Percentiles rank a stretch among this genome's conserved stretches.
phyloP scores from a whole-genome alignment of 2,888 invertebrate species.

The Melinaea marsaeus region DNA sequence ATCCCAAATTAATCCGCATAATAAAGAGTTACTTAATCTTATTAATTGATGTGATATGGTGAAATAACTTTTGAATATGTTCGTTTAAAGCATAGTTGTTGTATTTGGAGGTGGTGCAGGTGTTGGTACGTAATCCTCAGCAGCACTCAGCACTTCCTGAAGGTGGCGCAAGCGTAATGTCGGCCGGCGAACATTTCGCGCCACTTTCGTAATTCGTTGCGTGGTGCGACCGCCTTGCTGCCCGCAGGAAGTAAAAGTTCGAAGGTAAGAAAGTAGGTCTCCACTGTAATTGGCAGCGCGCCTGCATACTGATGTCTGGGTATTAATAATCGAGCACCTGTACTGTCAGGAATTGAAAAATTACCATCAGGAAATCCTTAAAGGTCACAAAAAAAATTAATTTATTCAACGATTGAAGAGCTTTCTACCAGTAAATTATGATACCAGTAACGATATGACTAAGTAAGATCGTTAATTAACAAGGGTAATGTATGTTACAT shows the following conservation, averaged over 20 bases:
- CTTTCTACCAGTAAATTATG: too few relatives aligned
- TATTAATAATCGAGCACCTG: constrained; percentile 63
- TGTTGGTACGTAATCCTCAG: constrained; percentile 70
- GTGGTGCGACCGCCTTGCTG: constrained; percentile 72
- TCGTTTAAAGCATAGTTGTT: neutral
- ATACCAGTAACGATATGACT: too few relatives aligned
- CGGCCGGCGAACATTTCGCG: constrained; percentile 78
- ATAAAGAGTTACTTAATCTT: too few relatives aligned
- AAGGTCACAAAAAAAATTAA: too few relatives aligned
- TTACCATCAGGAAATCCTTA: constrained; percentile 13
- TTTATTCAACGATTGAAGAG: too few relatives aligned
- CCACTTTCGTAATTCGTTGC: constrained; percentile 77
- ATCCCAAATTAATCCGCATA: too few relatives aligned
- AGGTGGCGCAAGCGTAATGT: constrained; percentile 76
- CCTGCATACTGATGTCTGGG: constrained; percentile 72
- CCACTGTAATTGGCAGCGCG: constrained; percentile 73
- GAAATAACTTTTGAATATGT: neutral
- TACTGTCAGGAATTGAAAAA: constrained; percentile 38
- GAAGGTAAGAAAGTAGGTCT: constrained; percentile 79
- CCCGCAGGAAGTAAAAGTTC: constrained; percentile 79
- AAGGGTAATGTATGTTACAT: constrained; percentile 14
- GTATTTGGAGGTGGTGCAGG: constrained; percentile 33
- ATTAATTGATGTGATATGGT: neutral
- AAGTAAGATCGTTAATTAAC: too few relatives aligned
- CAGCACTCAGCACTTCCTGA: constrained; percentile 75